Base-by-base conservation (phyloP, 2,888 invertebrate genomes). In the Baronia brevicornis region DNA sequence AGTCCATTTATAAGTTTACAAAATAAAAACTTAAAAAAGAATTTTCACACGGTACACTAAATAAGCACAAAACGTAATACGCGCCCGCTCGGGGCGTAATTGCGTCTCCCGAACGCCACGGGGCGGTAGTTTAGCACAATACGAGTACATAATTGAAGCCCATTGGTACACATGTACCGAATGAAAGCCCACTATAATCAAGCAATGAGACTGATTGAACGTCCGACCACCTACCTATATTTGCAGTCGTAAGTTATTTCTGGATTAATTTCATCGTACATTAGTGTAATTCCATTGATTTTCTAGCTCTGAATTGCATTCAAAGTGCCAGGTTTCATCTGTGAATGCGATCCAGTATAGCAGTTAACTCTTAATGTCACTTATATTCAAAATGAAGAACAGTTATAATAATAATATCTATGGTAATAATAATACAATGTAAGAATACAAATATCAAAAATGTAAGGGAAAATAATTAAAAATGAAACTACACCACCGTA, bases 201-300 rank as follows among this genome's bases (percentile, higher is more conserved):
- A 10, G 20, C 5, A 13, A 28, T 29, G 19, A 24, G 20, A 21
- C 4, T n/a, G n/a, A n/a, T n/a, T n/a, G 12, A 14, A 25, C 14
- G 21, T 21, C 9, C 6, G 11, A 21, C 25, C 7, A 17, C 24
- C 21, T 13, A n/a, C n/a, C n/a, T n/a, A n/a, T n/a, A 34, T 34
- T 29, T 12, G 8, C 4, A 22, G 12, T 17, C 33, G 13, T 33
- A 20, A 5, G 23, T 3, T 13, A 9, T 28, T 33, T 11, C 15
- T 20, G n/a, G n/a, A n/a, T n/a, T n/a, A n/a, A 21, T 25, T 29
- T 15, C 12, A 14, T 19, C 5, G n/a, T 14, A 14, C 20, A 29
- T 35, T 29, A 35, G 7, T 8, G 8, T 35, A 35, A 35, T 35
- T 9, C 28, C 23, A 24, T 34, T 35, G 14, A 28, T 24, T 34